Percentiles rank a stretch among this genome's conserved stretches.
Conservation (phyloP, 2,888 invertebrate genomes). For the Eretmocerus hayati region DNA sequence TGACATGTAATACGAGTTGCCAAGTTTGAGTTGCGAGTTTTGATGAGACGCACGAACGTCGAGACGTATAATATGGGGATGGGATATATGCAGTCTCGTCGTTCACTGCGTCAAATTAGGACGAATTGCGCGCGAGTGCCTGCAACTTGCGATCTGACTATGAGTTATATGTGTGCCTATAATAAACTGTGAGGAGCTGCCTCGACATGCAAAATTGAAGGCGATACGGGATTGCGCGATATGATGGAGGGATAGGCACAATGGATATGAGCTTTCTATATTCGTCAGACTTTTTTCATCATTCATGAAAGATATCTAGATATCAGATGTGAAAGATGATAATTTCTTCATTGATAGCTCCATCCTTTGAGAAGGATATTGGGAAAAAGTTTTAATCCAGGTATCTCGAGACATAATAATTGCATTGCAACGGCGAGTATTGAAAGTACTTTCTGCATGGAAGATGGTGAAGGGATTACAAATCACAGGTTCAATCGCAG, state of each 20-base stretch:
- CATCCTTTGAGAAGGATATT: too few relatives aligned
- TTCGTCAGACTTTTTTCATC: background rate
- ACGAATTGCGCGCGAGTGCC: conserved; percentile 10
- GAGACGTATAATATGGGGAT: too few relatives aligned
- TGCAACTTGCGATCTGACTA: background rate
- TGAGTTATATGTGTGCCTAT: background rate
- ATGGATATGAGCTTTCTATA: conserved; percentile 12
- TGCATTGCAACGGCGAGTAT: too few relatives aligned
- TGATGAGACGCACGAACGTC: conserved; percentile 18
- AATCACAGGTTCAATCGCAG: too few relatives aligned
- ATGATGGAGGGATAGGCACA: conserved; percentile 12
- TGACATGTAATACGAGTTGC: conserved; percentile 14
- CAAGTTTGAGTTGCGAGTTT: conserved; percentile 6
- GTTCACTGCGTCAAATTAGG: conserved; percentile 13
- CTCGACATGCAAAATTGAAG: conserved; percentile 10
- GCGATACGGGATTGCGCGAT: conserved; percentile 9
- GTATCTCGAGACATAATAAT: too few relatives aligned
- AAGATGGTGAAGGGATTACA: too few relatives aligned
- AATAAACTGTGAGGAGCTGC: background rate
- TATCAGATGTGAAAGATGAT: too few relatives aligned
- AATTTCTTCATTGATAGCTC: too few relatives aligned
- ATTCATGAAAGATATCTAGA: too few relatives aligned
- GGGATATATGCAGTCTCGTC: background rate
- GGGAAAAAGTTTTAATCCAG: too few relatives aligned
- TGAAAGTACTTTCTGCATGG: too few relatives aligned